Evolutionary conservation across 2,113 vertebrate species (phyloP).

Genomic region (Gymnorhina tibicen): DNA sequence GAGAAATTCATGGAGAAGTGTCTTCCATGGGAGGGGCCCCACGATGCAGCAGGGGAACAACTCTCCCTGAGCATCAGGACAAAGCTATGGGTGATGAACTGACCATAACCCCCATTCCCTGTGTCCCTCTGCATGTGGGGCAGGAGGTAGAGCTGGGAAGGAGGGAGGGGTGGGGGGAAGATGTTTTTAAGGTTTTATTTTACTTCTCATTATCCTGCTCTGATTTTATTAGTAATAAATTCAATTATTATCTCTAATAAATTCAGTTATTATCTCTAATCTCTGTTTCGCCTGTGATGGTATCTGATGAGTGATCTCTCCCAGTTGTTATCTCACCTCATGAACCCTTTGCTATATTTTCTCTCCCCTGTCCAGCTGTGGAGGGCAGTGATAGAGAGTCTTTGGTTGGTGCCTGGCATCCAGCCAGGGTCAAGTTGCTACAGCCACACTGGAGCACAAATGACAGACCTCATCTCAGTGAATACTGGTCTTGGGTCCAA

Average conservation of each 20-base stretch:
- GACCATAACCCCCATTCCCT: not conserved
- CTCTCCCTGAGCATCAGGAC: not conserved
- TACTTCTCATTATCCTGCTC: not conserved
- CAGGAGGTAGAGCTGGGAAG: not conserved
- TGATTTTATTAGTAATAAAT: not conserved
- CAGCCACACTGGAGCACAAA: accelerated
- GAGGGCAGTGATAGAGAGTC: no score
- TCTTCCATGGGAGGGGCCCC: not conserved
- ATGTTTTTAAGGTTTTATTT: not conserved
- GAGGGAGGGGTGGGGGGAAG: not conserved
- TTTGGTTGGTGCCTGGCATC: not conserved
- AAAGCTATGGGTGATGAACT: not conserved
- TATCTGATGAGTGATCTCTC: not conserved
- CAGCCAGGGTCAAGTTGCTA: accelerated
- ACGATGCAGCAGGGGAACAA: accelerated
- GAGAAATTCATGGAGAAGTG: not conserved
- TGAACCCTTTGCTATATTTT: not conserved
- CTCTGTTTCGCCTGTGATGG: not conserved
- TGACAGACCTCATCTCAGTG: not conserved
- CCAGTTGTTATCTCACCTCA: not conserved
- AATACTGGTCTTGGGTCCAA: not conserved
- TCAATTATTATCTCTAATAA: not conserved
- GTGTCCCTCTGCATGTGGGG: not conserved
- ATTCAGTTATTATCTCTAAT: not conserved
- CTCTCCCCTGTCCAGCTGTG: not conserved